Conservation (phyloP, 2,113 vertebrate species). For the Hippocampus abdominalis region DNA sequence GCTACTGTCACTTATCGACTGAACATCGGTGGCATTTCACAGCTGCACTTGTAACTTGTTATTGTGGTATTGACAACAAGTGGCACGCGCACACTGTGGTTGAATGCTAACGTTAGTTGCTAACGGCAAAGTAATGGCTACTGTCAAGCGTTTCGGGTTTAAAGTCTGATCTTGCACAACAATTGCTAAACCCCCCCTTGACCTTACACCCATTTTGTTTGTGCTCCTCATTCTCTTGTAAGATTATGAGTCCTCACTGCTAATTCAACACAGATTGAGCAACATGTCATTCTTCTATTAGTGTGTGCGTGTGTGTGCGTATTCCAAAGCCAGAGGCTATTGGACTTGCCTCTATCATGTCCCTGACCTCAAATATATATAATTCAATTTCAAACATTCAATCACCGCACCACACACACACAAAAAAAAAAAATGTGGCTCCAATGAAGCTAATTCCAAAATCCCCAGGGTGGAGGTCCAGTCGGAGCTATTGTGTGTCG, state of each 20-base stretch:
- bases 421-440: constrained; percentile 33
- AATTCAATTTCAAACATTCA: constrained; percentile 57
- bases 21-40: too few species aligned
- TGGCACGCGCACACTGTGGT: too few species aligned
- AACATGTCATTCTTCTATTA: constrained; percentile 27
- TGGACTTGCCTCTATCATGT: constrained; percentile 48
- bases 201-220: background rate
- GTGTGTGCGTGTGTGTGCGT: constrained; percentile 9
- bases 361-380: constrained; percentile 44
- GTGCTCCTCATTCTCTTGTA: constrained; percentile 25
- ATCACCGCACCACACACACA: constrained; percentile 39
- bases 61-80: too few species aligned
- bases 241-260: constrained; percentile 26
- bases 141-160: background rate
- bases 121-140: background rate
- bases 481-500: constrained; percentile 12
- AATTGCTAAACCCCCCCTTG: background rate
- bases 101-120: background rate
- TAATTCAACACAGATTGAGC: constrained; percentile 57
- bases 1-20: too few species aligned
- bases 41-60: too few species aligned
- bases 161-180: background rate
- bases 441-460: constrained; percentile 35
- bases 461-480: constrained; percentile 35
- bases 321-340: constrained; percentile 19